Evolutionary conservation across 2,888 invertebrate species (phyloP).

Genomic region (Dorcus hopei): DNA sequence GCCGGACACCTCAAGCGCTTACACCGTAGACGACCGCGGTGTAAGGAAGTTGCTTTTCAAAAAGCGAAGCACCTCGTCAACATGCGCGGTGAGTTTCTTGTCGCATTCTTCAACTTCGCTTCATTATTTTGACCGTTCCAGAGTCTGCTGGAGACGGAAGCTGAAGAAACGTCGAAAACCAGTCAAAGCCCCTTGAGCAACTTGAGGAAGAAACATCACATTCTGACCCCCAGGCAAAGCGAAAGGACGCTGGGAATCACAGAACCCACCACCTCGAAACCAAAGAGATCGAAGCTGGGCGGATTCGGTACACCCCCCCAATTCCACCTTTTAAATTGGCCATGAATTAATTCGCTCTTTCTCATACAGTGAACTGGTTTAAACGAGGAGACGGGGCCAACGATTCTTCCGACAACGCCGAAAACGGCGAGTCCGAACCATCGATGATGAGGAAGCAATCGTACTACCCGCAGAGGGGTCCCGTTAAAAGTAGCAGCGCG

Average conservation of each 20-base stretch:
- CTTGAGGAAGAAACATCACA: constrained; percentile 68
- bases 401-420: constrained; percentile 50
- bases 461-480: constrained; percentile 45
- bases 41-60: constrained; percentile 81
- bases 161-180: constrained; percentile 67
- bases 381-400: constrained; percentile 54
- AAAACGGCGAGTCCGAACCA: constrained; percentile 56
- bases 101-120: neutral
- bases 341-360: neutral
- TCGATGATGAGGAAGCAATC: constrained; percentile 50
- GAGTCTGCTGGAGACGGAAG: constrained; percentile 80
- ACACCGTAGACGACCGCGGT: constrained; percentile 71
- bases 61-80: constrained; percentile 84
- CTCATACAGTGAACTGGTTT: constrained; percentile 56
- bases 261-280: constrained; percentile 49
- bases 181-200: constrained; percentile 79
- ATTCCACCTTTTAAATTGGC: too few relatives aligned
- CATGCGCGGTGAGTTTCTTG: constrained; percentile 65
- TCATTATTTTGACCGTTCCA: constrained; percentile 41
- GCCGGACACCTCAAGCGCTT: constrained; percentile 56
- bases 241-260: constrained; percentile 68
- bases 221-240: constrained; percentile 80
- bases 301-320: constrained; percentile 59
- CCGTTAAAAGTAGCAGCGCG: constrained; percentile 31
- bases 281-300: constrained; percentile 61